Evolutionary conservation across 2,113 vertebrate species (phyloP), one percentile per base, ranked within the genome.

Genomic region (Procavia capensis): DNA sequence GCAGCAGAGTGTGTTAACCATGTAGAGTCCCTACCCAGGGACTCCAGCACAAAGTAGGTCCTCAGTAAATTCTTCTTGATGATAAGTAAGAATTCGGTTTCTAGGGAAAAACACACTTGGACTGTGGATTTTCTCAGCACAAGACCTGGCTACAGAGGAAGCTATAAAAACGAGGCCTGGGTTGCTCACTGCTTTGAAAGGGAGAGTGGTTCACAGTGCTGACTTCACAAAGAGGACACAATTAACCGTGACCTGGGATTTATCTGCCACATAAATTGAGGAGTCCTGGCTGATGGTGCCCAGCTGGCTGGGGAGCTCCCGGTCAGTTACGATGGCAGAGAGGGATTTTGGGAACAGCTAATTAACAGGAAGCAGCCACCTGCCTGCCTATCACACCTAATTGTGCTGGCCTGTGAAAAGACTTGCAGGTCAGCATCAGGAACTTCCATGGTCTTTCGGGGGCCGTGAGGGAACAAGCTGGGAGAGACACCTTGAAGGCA

Each of bases 101-200:
- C 36, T 31, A 7, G 34, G 41, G 25, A n/a, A 70, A 70, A 50
- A 54, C 39, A 31, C 25, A 19, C 70, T 36, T 75, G 43, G 29
- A n/a, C 2, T 1, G 19, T 43, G 70, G 39, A 14, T 93, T 87
- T 57, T 54, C 39, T n/a, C 47, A 4, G 75, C 75, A 41, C 0
- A 9, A 70, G 57, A 25, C 2, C 41, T 47, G 27, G 86, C 45
- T 2, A 61, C 64, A 36, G 8, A 5, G 59, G 27, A 81, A 22
- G 31, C 4, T 25, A 34, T 16, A 0, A 57, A 54, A 54, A 9
- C 0, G 0, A 16, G 66, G 31, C 36, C 0, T 22, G 3, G 61
- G 27, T 22, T 5, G 3, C 75, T 50, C 24, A 0, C 0, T 5
- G 36, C 57, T 27, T 22, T 54, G 57, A 80, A 41, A 75, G 78